Base-by-base conservation (phyloP, 2,888 invertebrate genomes). In the Calliopum simillimum region DNA sequence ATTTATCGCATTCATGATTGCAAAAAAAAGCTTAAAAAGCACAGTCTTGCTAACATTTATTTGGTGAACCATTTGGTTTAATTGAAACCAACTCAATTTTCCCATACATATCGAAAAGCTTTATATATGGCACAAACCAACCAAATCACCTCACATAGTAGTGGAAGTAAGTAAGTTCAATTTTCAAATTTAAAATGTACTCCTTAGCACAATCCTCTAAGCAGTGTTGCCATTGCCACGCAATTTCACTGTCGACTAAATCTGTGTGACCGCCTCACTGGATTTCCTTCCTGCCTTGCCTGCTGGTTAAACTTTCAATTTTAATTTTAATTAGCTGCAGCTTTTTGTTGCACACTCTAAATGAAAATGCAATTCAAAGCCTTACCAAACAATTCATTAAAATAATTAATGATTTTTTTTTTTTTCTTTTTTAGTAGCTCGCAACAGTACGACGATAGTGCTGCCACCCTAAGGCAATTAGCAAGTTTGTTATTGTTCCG, bases 361-460 rank as follows among this genome's bases (percentile, higher is more conserved):
- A 41, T 59, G 59, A 8, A 46, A 61, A 43, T 44, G 61, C 61
- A 61, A 61, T 61, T 46, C 46, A 23, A 61, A 44, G 23, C 46
- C 61, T 46, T 43, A 14, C 21, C 61, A 61, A 61, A 61, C 63
- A 25, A 49, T 64, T 51, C 63, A 64, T 64, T 64, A 64, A 25
- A 49, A 51, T 64, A 64, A 64, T 64, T 64, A 51, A 64, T 64
- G 63, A 41, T 8, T 61, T 61, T 8, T 33, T 33, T 33, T 33
- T 33, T 33, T 8, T 33, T 33, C 8, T 33, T 8, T 19, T 61
- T 14, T 23, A 43, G 23, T 44, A 12, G 44, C 16, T 13, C 21
- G 4, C 16, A 33, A 19, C 16, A 61, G 61, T 3, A 23, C 61
- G 19, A 51, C 16, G 19, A 25, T n/a, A 33, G 23, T 51, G 51